Percentiles rank a stretch among this genome's conserved stretches.
Evolutionary conservation across 1,140 invertebrate species (phyloP).

Genomic region (Plutomurus gul): DNA sequence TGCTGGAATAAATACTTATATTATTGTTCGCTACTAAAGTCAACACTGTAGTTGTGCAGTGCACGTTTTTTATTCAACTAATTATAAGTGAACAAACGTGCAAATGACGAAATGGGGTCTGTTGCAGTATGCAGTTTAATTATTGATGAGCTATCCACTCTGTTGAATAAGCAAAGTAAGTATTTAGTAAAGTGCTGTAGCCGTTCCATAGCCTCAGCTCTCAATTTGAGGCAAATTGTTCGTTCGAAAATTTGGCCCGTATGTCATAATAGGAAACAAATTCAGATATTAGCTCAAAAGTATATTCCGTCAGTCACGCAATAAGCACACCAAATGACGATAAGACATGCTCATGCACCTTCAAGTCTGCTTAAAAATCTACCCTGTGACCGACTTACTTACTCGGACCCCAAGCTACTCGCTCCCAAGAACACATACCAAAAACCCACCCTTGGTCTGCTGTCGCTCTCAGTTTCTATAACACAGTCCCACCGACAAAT

Average conservation of each 20-base stretch:
- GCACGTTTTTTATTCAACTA: too few species aligned
- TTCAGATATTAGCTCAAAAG: constrained; percentile 42
- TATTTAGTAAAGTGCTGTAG: too few species aligned
- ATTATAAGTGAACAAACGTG: too few species aligned
- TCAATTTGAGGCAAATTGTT: constrained; percentile 49
- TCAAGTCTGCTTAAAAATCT: not conserved
- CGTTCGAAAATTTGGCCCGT: constrained; percentile 39
- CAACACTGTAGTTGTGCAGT: too few species aligned
- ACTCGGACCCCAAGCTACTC: not conserved
- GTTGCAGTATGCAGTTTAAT: constrained; percentile 1
- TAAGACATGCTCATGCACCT: constrained; percentile 30
- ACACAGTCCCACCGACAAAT: too few species aligned
- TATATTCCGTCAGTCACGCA: constrained; percentile 44
- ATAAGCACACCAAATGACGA: constrained; percentile 42
- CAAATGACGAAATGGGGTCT: too few species aligned
- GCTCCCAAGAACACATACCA: not conserved
- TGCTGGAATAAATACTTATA: too few species aligned
- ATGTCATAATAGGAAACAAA: constrained; percentile 46
- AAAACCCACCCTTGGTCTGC: not conserved
- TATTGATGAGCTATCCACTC: constrained; percentile 7
- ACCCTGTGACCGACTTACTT: not conserved
- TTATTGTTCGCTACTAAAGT: too few species aligned
- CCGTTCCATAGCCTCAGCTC: too few species aligned
- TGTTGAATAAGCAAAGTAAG: constrained; percentile 20
- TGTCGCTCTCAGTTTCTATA: not conserved